These are phyloP conservation scores for Nephrotoma appendiculata DNA, from an alignment of 2,888 invertebrate genomes.

Conservation along the genomic window DNA sequence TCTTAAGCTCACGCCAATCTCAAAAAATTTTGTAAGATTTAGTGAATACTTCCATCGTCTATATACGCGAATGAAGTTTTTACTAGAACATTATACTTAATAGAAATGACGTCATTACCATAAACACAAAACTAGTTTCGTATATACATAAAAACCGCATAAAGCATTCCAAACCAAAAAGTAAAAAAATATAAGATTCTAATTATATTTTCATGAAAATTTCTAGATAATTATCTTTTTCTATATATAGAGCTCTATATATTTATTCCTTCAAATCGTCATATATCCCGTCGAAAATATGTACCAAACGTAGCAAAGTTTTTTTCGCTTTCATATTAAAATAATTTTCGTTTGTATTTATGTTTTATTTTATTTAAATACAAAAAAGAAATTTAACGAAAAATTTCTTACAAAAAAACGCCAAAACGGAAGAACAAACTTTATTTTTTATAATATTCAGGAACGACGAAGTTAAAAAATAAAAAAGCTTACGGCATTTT, in stretches of 20 bases:
- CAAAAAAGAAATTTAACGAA: not conserved
- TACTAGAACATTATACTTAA: too few species aligned
- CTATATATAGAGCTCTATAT: not conserved
- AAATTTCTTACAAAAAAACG: not conserved
- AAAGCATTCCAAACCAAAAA: not conserved
- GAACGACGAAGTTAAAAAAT: not conserved
- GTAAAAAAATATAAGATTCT: not conserved
- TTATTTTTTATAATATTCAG: not conserved
- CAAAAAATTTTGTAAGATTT: too few species aligned
- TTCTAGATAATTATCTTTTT: not conserved
- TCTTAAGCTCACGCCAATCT: too few species aligned
- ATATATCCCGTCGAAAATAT: not conserved
- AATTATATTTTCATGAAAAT: not conserved
- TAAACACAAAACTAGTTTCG: too few species aligned
- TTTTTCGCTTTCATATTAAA: not conserved
- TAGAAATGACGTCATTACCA: too few species aligned
- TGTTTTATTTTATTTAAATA: not conserved
- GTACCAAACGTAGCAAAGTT: not conserved
- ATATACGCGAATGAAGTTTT: too few species aligned
- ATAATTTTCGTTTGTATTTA: not conserved
- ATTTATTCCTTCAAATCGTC: not conserved
- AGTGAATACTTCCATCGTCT: too few species aligned
- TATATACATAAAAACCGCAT: not conserved
- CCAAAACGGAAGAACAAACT: not conserved
- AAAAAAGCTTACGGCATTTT: not conserved